Percentiles rank a stretch among this genome's conserved stretches.
Evolutionary conservation across 2,797 vertebrate genomes (phyloP).

Genomic region (Tachyglossus aculeatus): DNA sequence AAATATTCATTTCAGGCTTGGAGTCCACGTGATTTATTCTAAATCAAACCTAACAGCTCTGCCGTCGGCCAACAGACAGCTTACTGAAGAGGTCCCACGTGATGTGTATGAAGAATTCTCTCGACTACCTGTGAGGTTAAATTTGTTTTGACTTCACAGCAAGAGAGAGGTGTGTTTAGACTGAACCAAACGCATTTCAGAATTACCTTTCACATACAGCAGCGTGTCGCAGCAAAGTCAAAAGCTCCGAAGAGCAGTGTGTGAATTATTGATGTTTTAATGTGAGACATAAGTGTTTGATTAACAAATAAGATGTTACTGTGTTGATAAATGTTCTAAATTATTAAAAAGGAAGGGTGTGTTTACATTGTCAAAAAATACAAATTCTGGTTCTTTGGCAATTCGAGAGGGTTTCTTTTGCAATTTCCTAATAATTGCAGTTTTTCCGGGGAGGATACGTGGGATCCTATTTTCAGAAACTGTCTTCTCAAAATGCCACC

Average conservation of each 20-base stretch:
- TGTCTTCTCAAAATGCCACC: no score
- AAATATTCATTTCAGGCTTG: conserved; percentile 22
- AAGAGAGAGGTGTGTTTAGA: conserved; percentile 28
- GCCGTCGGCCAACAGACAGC: conserved; percentile 14
- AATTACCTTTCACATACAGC: conserved; percentile 25
- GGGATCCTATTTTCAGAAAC: no score
- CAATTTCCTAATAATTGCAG: conserved; percentile 47
- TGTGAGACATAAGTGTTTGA: conserved; percentile 14
- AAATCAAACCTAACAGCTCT: conserved; percentile 29
- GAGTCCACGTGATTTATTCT: conserved; percentile 9
- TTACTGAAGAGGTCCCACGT: conserved; percentile 10
- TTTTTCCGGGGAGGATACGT: no score
- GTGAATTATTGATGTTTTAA: conserved; percentile 34
- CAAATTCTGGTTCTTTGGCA: conserved; percentile 37
- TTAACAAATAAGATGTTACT: conserved; percentile 39
- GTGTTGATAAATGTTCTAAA: conserved; percentile 38
- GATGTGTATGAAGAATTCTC: conserved; percentile 28
- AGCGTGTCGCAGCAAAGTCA: conserved; percentile 22
- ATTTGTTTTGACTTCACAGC: conserved; percentile 41
- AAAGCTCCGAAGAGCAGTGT: conserved; percentile 26
- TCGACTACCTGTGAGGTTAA: conserved; percentile 21
- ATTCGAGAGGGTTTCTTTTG: conserved; percentile 30
- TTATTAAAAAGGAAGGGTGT: conserved; percentile 42
- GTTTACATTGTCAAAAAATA: conserved; percentile 35
- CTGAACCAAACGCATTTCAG: conserved; percentile 58